phyloP scores from a whole-genome alignment of 2,888 invertebrate genomes.

The Cosmia trapezina region DNA sequence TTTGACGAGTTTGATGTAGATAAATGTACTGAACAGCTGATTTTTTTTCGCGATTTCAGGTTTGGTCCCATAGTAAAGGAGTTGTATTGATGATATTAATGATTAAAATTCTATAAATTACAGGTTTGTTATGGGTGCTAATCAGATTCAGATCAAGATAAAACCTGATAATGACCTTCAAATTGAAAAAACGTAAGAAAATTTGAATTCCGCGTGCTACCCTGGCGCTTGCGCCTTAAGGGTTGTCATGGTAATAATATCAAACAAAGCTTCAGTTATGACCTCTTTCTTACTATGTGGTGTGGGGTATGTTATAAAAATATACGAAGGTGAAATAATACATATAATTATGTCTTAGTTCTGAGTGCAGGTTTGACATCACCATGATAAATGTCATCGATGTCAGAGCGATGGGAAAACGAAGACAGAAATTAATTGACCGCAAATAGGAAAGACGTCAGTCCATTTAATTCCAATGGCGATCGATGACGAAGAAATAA shows the following conservation, averaged over 20 bases:
- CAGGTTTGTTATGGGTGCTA: too few relatives aligned
- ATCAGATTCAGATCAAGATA: too few relatives aligned
- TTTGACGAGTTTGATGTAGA: too few relatives aligned
- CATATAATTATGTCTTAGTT: not conserved
- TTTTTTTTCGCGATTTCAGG: too few relatives aligned
- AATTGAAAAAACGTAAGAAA: too few relatives aligned
- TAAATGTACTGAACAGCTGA: too few relatives aligned
- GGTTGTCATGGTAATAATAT: not conserved
- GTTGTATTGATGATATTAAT: too few relatives aligned
- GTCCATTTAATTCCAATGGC: not conserved
- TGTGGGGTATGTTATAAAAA: not conserved
- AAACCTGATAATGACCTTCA: too few relatives aligned
- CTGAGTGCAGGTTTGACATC: not conserved
- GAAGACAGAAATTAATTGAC: not conserved
- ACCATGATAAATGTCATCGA: not conserved
- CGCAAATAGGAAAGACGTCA: not conserved
- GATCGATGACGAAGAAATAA: not conserved
- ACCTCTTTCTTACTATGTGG: not conserved
- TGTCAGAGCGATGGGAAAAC: not conserved
- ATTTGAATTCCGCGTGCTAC: too few relatives aligned
- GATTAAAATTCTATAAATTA: too few relatives aligned
- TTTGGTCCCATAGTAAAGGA: too few relatives aligned
- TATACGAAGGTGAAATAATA: not conserved
- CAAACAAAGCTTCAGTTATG: not conserved
- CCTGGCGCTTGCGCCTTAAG: too few relatives aligned